phyloP scores from a whole-genome alignment of 2,888 invertebrate genomes.

The Operophtera brumata region DNA sequence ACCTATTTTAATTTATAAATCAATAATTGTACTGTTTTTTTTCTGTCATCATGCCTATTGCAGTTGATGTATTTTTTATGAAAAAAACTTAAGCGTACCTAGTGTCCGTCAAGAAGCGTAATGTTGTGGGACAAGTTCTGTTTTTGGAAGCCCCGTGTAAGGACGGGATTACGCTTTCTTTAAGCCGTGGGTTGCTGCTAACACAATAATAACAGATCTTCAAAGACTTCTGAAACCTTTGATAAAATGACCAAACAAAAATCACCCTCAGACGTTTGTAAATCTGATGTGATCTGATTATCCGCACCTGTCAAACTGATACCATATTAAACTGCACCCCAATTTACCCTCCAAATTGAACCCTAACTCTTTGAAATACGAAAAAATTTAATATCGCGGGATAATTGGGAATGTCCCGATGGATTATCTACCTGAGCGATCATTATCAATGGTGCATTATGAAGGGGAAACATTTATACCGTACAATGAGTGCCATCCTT shows the following conservation, averaged over 20 bases:
- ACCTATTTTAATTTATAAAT: too few species aligned
- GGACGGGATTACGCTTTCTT: slow-evolving; percentile 4
- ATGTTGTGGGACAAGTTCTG: too few species aligned
- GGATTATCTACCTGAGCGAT: slow-evolving; percentile 75
- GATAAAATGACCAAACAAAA: slow-evolving; percentile 48
- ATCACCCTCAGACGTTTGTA: slow-evolving; percentile 54
- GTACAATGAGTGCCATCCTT: slow-evolving; percentile 10
- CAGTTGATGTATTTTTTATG: too few species aligned
- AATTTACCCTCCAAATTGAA: slow-evolving; percentile 25
- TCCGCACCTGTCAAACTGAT: slow-evolving; percentile 68
- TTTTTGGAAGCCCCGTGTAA: slow-evolving; percentile 7
- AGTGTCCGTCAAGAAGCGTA: too few species aligned
- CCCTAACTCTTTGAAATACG: slow-evolving; percentile 23
- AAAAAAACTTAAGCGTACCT: too few species aligned
- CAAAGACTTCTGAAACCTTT: slow-evolving; percentile 48
- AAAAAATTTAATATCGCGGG: slow-evolving; percentile 54
- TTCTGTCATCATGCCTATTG: too few species aligned
- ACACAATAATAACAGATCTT: slow-evolving; percentile 31
- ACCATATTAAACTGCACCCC: slow-evolving; percentile 50
- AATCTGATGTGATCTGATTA: slow-evolving; percentile 67
- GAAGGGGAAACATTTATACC: slow-evolving; percentile 34
- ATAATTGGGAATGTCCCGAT: slow-evolving; percentile 65
- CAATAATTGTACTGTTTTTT: too few species aligned
- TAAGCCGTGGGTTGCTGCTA: slow-evolving; percentile 11
- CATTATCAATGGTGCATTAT: slow-evolving; percentile 50